Conservation (phyloP, 2,888 invertebrate genomes). For the Cheilosia variabilis region DNA sequence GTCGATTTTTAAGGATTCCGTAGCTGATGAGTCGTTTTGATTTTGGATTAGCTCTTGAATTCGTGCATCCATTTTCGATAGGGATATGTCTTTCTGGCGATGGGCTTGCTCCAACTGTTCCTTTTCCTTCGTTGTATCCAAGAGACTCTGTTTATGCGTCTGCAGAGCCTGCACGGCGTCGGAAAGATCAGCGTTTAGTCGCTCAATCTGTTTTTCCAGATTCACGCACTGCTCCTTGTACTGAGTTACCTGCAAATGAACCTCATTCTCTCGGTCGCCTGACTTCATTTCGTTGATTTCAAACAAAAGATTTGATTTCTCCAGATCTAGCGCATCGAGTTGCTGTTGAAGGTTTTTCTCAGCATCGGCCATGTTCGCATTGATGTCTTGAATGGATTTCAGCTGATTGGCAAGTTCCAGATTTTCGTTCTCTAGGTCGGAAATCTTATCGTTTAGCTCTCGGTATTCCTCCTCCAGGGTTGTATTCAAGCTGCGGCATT, state of each 20-base stretch:
- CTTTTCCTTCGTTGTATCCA: conserved; percentile 76
- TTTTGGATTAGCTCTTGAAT: conserved; percentile 65
- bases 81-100: conserved; percentile 56
- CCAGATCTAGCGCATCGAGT: conserved; percentile 78
- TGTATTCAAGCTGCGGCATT: conserved; percentile 85
- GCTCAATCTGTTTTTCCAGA: conserved; percentile 78
- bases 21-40: conserved; percentile 59
- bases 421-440: conserved; percentile 81
- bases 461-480: conserved; percentile 86
- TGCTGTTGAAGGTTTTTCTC: conserved; percentile 80
- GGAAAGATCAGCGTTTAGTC: conserved; percentile 78
- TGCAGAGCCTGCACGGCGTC: conserved; percentile 78
- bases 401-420: conserved; percentile 77
- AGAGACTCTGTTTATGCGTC: conserved; percentile 77
- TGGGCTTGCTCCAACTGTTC: conserved; percentile 77
- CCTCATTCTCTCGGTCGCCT: conserved; percentile 75
- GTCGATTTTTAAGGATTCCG: conserved; percentile 59
- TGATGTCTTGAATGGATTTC: conserved; percentile 78
- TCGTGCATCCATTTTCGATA: conserved; percentile 71
- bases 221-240: conserved; percentile 77
- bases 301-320: conserved; percentile 79
- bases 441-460: conserved; percentile 85
- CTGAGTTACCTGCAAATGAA: conserved; percentile 73
- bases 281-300: conserved; percentile 80
- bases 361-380: conserved; percentile 78